phyloP scores from a whole-genome alignment of 2,113 vertebrate species.

The Ophthalmolycus amberensis region DNA sequence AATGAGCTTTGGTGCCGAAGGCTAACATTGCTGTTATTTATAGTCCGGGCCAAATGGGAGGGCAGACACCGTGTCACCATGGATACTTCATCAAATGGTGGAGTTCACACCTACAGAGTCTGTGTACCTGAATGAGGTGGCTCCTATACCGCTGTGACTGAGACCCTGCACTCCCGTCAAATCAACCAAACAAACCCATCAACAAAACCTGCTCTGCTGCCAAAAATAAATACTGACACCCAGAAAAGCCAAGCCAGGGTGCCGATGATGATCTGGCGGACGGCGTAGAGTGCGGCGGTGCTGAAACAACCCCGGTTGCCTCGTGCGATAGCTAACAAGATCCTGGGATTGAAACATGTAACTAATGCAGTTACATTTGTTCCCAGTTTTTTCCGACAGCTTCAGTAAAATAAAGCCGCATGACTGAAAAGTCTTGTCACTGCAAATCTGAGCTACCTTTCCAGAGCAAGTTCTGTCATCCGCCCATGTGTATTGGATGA shows the following conservation, averaged over 20 bases:
- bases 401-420: constrained; percentile 35
- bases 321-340: constrained; percentile 7
- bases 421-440: constrained; percentile 45
- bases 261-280: constrained; percentile 27
- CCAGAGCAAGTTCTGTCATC: constrained; percentile 38
- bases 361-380: constrained; percentile 50
- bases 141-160: constrained; percentile 33
- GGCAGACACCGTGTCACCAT: constrained; percentile 51
- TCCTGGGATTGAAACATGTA: constrained; percentile 18
- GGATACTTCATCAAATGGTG: constrained; percentile 61
- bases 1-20: constrained; percentile 61
- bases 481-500: constrained; percentile 48
- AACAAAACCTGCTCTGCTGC: constrained; percentile 26
- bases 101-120: constrained; percentile 7
- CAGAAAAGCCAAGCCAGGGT: constrained; percentile 12
- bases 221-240: constrained; percentile 39
- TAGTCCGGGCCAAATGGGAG: constrained; percentile 48
- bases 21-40: constrained; percentile 64
- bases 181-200: constrained; percentile 1
- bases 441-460: constrained; percentile 30
- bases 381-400: constrained; percentile 30
- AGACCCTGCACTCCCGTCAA: constrained; percentile 20
- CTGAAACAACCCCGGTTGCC: constrained; percentile 15
- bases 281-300: constrained; percentile 1
- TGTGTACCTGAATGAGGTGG: constrained; percentile 39